phyloP scores from a whole-genome alignment of 2,888 invertebrate species.

The Conus canariensis region DNA sequence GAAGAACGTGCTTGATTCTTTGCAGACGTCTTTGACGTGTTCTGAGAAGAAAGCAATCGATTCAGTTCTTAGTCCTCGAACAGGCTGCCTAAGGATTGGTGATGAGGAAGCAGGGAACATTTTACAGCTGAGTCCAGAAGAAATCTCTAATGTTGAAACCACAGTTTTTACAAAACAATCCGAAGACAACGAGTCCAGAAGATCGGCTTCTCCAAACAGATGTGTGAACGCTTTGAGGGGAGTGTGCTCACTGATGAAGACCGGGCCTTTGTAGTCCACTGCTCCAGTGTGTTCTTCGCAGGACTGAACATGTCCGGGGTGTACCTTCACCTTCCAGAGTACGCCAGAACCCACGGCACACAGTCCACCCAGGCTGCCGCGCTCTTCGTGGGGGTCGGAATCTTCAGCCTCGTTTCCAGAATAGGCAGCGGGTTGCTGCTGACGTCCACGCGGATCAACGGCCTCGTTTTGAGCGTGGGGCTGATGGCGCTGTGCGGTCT shows the following conservation, averaged over 20 bases:
- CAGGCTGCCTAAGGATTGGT: too few relatives aligned
- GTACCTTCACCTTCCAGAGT: conserved; percentile 32
- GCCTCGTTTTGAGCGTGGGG: conserved; percentile 8
- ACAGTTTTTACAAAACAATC: too few relatives aligned
- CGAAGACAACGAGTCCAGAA: background rate
- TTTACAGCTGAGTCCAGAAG: background rate
- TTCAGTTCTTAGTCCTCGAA: too few relatives aligned
- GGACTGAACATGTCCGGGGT: conserved; percentile 23
- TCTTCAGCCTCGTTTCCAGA: conserved; percentile 34
- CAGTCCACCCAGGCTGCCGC: background rate
- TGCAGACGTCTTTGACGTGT: too few relatives aligned
- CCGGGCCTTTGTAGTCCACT: conserved; percentile 9
- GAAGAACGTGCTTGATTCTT: too few relatives aligned
- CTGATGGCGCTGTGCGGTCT: conserved; percentile 25
- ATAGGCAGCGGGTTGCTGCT: background rate
- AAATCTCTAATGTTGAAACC: background rate
- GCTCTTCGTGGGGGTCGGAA: conserved; percentile 18
- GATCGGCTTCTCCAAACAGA: background rate
- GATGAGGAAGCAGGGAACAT: background rate
- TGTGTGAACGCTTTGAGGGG: background rate
- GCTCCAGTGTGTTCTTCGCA: background rate
- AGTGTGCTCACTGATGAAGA: background rate
- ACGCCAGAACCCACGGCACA: background rate
- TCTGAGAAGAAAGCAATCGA: too few relatives aligned
- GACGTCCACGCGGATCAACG: background rate